These are phyloP conservation scores for Glareola pratincola DNA, from an alignment of 2,113 vertebrate genomes.

Conservation along the genomic window DNA sequence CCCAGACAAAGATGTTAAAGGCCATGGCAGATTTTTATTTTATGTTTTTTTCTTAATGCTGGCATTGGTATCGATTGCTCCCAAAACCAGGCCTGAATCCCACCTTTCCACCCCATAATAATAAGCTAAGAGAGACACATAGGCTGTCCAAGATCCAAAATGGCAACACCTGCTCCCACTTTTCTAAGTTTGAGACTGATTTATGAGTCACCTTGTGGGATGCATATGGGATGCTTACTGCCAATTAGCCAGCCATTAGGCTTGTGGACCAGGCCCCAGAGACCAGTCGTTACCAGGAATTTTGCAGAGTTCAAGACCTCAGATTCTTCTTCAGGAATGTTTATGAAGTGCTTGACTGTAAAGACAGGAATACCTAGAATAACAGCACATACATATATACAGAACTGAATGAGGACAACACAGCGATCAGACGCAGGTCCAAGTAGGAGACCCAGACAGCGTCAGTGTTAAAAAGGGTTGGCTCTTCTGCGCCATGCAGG, in stretches of 20 bases:
- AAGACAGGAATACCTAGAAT: background rate
- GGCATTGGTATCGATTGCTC: background rate
- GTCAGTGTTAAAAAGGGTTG: background rate
- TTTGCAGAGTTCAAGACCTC: background rate
- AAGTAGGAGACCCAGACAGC: background rate
- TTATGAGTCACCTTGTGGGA: constrained; percentile 1
- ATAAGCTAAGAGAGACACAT: background rate
- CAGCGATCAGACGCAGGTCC: background rate
- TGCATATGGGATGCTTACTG: background rate
- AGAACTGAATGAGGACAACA: background rate
- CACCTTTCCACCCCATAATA: background rate
- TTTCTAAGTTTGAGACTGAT: background rate
- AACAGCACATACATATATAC: background rate
- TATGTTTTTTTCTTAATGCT: background rate
- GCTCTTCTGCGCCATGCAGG: background rate
- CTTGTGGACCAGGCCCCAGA: background rate
- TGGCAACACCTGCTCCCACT: background rate
- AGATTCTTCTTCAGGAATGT: constrained; percentile 20
- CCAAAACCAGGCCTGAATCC: background rate
- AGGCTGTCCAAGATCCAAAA: background rate
- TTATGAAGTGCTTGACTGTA: constrained; percentile 23
- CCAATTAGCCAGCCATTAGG: background rate
- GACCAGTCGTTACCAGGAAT: constrained; percentile 14
- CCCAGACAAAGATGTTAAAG: background rate
- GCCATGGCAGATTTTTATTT: background rate